Evolutionary conservation across 2,113 vertebrate genomes (phyloP).

Genomic region (Trichomycterus rosablanca): DNA sequence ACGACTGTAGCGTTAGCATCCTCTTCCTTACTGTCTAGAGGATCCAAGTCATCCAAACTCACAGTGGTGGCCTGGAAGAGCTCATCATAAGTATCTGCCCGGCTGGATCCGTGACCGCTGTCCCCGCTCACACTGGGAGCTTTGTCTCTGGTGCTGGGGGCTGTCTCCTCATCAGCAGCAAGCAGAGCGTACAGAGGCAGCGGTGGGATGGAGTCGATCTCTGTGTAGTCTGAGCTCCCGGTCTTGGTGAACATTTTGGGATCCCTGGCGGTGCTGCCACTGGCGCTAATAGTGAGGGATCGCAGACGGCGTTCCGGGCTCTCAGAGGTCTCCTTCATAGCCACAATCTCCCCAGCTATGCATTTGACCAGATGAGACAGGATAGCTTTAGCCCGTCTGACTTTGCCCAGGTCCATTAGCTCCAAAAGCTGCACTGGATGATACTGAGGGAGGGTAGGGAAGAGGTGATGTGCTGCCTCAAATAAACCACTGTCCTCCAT

Average conservation of each 20-base stretch:
- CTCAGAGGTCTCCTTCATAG: slow-evolving; percentile 72
- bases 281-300: slow-evolving; percentile 88
- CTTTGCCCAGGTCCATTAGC: slow-evolving; percentile 96
- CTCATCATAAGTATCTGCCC: slow-evolving; percentile 80
- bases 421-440: slow-evolving; percentile 93
- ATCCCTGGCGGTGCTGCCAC: slow-evolving; percentile 86
- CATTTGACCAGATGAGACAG: slow-evolving; percentile 94
- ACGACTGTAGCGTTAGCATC: slow-evolving; percentile 75
- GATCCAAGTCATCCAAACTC: slow-evolving; percentile 63
- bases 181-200: slow-evolving; percentile 90
- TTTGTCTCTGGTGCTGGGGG: slow-evolving; percentile 69
- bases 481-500: slow-evolving; percentile 94
- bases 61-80: slow-evolving; percentile 75
- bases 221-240: slow-evolving; percentile 85
- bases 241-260: slow-evolving; percentile 80
- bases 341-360: slow-evolving; percentile 92
- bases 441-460: slow-evolving; percentile 92
- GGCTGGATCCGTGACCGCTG: slow-evolving; percentile 68
- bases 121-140: slow-evolving; percentile 64
- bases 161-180: slow-evolving; percentile 84
- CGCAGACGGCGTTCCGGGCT: slow-evolving; percentile 78
- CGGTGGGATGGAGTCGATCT: slow-evolving; percentile 94
- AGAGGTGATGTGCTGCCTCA: slow-evolving; percentile 89
- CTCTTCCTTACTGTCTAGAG: slow-evolving; percentile 74
- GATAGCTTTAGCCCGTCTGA: slow-evolving; percentile 90